phyloP scores from a whole-genome alignment of 1,140 invertebrate species.

The Lasioglossum baleicum region DNA sequence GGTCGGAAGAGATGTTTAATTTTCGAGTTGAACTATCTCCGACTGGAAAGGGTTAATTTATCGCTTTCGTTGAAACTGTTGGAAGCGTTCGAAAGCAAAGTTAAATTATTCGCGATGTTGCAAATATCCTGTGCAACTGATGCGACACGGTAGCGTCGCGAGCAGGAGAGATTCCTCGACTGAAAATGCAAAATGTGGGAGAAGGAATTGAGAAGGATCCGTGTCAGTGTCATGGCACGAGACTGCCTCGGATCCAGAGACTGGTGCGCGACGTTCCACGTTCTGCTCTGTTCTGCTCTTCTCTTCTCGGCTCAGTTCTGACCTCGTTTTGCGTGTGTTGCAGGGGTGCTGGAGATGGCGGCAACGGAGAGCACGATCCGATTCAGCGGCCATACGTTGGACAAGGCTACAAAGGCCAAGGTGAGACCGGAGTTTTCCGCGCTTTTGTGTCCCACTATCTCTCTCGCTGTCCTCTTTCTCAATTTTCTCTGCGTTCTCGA shows the following conservation, averaged over 20 bases:
- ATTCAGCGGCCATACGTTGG: constrained; percentile 97
- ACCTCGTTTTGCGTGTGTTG: constrained; percentile 72
- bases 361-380: constrained; percentile 89
- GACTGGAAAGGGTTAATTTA: too few relatives aligned
- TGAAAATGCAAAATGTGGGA: not conserved
- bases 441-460: not conserved
- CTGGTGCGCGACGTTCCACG: constrained; percentile 16
- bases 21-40: too few relatives aligned
- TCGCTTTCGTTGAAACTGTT: too few relatives aligned
- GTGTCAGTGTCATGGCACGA: constrained; percentile 36
- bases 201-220: not conserved
- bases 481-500: too few relatives aligned
- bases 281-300: too few relatives aligned
- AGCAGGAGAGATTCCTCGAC: too few relatives aligned
- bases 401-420: constrained; percentile 99
- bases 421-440: constrained; percentile 69
- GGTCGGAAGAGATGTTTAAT: too few relatives aligned
- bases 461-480: not conserved
- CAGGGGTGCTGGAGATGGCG: constrained; percentile 85
- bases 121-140: too few relatives aligned
- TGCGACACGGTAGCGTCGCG: too few relatives aligned
- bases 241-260: constrained; percentile 32
- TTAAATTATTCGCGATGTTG: too few relatives aligned
- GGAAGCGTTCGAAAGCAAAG: too few relatives aligned
- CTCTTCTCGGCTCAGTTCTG: not conserved